Evolutionary conservation across 2,888 invertebrate species (phyloP), one percentile per base, ranked within the genome.

Genomic region (Strigamia maritima): DNA sequence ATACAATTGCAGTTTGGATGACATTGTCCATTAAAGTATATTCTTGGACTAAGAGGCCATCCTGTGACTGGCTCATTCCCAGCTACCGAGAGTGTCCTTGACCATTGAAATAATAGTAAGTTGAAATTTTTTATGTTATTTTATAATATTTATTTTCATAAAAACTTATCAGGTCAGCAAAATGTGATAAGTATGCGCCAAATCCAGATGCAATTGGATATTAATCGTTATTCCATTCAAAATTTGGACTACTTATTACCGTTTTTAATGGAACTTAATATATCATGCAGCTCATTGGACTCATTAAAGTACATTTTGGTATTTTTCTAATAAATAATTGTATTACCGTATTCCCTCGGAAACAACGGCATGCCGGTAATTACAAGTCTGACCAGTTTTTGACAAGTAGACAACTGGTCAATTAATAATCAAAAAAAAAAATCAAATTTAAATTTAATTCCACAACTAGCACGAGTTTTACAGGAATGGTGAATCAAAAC

Each of bases 201-300:
- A 40, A 19, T 75, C 14, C 75, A 75, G 22, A 40, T 75, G 35
- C 35, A 75, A 35, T 22, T 75, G 19, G 40, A 75, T 12, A 40
- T 75, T 75, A 35, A 75, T 40, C 31, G n/a, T 12, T 31, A 75
- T 75, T 75, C 75, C 19, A 19, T 75, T 22, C 75, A 75, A 35
- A 75, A 75, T 75, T 38, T 75, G 40, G 75, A 38, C 12, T 35
- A 38, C 12, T 22, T 75, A 22, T 35, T 75, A 19, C 75, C 75
- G n/a, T 38, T 38, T 38, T 8, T 75, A 38, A 35, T 75, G 4
- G 75, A 75, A 14, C 75, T 75, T 22, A 35, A 40, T 22, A 75
- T 75, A 0, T 75, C 75, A 8, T 22, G 12, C 19, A 75, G 75
- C 24, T 31, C 16, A 16, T 19, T 75, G 22, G 75, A 75, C 14